A percentile compares a stretch with the other conserved stretches of the same genome.
Evolutionary conservation across 2,113 vertebrate species (phyloP).

Genomic region (Ptilonorhynchus violaceus): DNA sequence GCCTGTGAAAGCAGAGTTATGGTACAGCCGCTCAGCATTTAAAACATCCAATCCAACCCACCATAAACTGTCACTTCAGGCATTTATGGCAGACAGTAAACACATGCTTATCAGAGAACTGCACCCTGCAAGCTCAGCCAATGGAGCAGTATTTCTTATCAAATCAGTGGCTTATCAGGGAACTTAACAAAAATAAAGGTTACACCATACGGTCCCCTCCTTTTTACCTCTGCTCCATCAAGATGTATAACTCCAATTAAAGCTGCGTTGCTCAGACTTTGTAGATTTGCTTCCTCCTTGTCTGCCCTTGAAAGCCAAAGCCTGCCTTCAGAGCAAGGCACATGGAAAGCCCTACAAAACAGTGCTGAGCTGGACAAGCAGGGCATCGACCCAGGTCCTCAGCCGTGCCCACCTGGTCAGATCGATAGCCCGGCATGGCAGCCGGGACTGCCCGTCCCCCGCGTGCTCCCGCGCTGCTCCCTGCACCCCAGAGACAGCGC

Average conservation of each 20-base stretch:
- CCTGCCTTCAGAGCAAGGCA: not conserved
- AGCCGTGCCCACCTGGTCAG: accelerated
- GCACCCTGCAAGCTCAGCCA: constrained; percentile 82
- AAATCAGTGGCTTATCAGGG: constrained; percentile 74
- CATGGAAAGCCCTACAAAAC: not conserved
- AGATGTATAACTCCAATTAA: constrained; percentile 21
- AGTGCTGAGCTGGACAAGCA: not conserved
- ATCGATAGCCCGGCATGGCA: accelerated
- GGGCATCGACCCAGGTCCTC: not conserved
- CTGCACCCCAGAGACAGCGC: accelerated
- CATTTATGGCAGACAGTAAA: constrained; percentile 85
- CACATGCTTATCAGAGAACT: constrained; percentile 78
- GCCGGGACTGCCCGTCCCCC: accelerated
- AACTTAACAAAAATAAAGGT: constrained; percentile 60
- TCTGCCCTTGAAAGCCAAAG: constrained; percentile 9
- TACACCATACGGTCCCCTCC: constrained; percentile 44
- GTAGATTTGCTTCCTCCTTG: constrained; percentile 29
- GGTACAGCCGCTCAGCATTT: constrained; percentile 19
- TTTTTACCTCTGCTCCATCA: constrained; percentile 28
- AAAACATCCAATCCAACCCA: constrained; percentile 70
- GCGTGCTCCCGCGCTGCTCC: accelerated
- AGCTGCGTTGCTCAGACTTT: not conserved
- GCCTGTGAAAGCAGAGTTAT: not conserved
- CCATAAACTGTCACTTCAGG: constrained; percentile 78
- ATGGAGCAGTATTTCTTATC: constrained; percentile 84